These are phyloP conservation scores for Contarinia nasturtii DNA, from an alignment of 1,140 invertebrate genomes.

Conservation along the genomic window DNA sequence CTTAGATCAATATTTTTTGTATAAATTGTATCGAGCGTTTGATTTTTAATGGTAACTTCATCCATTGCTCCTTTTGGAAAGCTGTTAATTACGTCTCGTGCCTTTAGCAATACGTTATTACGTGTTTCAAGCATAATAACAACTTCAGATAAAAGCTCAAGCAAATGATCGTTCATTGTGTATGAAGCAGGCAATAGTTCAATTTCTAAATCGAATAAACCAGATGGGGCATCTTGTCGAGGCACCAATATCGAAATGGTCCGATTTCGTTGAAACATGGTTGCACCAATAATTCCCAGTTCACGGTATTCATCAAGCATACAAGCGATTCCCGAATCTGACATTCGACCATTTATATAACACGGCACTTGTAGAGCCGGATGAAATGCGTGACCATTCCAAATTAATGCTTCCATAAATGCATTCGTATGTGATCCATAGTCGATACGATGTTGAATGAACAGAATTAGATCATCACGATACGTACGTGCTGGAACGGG, in stretches of 20 bases:
- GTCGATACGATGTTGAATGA: constrained; percentile 27
- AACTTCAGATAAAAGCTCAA: too few relatives aligned
- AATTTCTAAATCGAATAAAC: constrained; percentile 15
- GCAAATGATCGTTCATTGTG: too few relatives aligned
- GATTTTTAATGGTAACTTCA: too few relatives aligned
- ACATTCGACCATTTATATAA: constrained; percentile 12
- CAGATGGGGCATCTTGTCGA: constrained; percentile 11
- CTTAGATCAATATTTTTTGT: too few relatives aligned
- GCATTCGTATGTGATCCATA: constrained; percentile 22
- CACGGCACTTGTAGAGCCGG: constrained; percentile 25
- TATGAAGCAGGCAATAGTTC: constrained; percentile 8
- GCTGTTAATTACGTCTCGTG: too few relatives aligned
- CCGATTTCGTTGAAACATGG: constrained; percentile 13
- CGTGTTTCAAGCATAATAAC: too few relatives aligned
- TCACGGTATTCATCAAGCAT: constrained; percentile 19
- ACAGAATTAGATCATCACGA: constrained; percentile 27
- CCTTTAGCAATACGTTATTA: too few relatives aligned
- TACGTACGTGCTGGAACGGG: constrained; percentile 25
- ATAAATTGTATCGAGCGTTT: too few relatives aligned
- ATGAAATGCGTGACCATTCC: constrained; percentile 27
- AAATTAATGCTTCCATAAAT: constrained; percentile 26
- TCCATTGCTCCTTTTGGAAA: too few relatives aligned
- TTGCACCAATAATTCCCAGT: constrained; percentile 14
- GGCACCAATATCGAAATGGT: constrained; percentile 20
- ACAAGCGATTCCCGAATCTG: constrained; percentile 18